phyloP scores from a whole-genome alignment of 1,140 invertebrate genomes.

The Drosophila kurseongensis region DNA sequence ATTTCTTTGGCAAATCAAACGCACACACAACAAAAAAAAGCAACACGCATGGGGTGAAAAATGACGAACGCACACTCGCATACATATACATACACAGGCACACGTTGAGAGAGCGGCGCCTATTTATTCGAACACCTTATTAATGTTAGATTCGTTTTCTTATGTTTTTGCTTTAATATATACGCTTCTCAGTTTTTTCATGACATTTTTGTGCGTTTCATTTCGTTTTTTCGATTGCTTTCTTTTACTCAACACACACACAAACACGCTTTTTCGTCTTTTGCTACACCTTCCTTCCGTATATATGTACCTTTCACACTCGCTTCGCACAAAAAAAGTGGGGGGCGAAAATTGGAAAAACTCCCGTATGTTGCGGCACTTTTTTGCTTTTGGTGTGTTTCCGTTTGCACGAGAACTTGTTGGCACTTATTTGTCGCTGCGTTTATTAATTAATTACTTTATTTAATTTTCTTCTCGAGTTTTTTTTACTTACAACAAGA shows the following conservation, averaged over 20 bases:
- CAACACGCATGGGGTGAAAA: conserved; percentile 45
- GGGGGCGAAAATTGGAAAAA: conserved; percentile 38
- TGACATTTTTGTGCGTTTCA: conserved; percentile 69
- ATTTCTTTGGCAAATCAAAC: conserved; percentile 7
- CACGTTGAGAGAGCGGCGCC: conserved; percentile 20
- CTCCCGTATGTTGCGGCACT: conserved; percentile 29
- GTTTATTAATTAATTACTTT: conserved; percentile 53
- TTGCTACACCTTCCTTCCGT: conserved; percentile 78
- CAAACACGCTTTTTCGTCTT: conserved; percentile 63
- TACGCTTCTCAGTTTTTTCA: conserved; percentile 58
- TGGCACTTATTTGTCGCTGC: conserved; percentile 51
- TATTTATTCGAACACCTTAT: conserved; percentile 34
- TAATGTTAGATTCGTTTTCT: conserved; percentile 31
- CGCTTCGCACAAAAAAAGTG: conserved; percentile 10
- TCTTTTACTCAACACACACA: conserved; percentile 69
- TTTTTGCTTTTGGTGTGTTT: conserved; percentile 35
- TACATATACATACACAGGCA: conserved; percentile 11
- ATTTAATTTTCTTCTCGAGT: conserved; percentile 24
- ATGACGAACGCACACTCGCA: conserved; percentile 21
- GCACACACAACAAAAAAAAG: conserved; percentile 21
- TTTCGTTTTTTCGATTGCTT: conserved; percentile 73
- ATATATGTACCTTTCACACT: conserved; percentile 68
- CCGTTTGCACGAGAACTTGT: conserved; percentile 11
- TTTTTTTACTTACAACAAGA: conserved; percentile 38
- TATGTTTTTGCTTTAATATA: conserved; percentile 40